Evolutionary conservation across 92 coral and sea anemone genomes (phyloP).

Genomic region (Meandrina meandrites): DNA sequence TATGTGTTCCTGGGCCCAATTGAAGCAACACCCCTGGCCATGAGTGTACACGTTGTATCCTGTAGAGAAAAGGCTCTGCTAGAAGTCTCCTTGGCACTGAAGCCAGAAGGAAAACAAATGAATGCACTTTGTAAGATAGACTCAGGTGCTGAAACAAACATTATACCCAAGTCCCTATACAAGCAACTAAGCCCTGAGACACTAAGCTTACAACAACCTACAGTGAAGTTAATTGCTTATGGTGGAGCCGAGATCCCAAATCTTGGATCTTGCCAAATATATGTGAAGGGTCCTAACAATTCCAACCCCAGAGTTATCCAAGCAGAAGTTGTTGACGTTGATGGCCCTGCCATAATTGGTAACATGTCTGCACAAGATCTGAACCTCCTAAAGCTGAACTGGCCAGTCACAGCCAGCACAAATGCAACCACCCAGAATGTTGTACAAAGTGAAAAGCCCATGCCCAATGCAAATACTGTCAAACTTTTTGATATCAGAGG

Average conservation of each 20-base stretch:
- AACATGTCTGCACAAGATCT: conserved; percentile 61
- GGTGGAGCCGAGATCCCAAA: conserved; percentile 52
- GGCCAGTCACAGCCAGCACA: conserved; percentile 43
- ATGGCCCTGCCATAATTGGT: too few relatives aligned
- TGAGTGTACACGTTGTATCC: conserved; percentile 41
- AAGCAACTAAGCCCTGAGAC: conserved; percentile 30
- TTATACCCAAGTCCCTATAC: conserved; percentile 52
- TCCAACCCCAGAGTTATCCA: too few relatives aligned
- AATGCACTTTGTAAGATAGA: conserved; percentile 51
- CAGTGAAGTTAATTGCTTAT: conserved; percentile 46
- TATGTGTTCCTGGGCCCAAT: conserved; percentile 54
- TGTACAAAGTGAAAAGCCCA: too few relatives aligned
- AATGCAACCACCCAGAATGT: not conserved
- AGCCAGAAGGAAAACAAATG: conserved; percentile 41
- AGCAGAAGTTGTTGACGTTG: too few relatives aligned
- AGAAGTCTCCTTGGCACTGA: conserved; percentile 41
- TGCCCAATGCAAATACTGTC: not conserved
- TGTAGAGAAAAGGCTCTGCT: conserved; percentile 58
- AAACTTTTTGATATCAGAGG: not conserved
- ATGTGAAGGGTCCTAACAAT: too few relatives aligned
- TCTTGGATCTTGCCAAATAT: conserved; percentile 49
- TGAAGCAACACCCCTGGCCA: conserved; percentile 42
- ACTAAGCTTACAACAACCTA: conserved; percentile 28
- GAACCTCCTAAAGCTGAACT: conserved; percentile 54
- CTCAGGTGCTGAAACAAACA: conserved; percentile 57